These are phyloP conservation scores for Erpornis zantholeuca DNA, from an alignment of 2,113 vertebrate species.

Conservation along the genomic window DNA sequence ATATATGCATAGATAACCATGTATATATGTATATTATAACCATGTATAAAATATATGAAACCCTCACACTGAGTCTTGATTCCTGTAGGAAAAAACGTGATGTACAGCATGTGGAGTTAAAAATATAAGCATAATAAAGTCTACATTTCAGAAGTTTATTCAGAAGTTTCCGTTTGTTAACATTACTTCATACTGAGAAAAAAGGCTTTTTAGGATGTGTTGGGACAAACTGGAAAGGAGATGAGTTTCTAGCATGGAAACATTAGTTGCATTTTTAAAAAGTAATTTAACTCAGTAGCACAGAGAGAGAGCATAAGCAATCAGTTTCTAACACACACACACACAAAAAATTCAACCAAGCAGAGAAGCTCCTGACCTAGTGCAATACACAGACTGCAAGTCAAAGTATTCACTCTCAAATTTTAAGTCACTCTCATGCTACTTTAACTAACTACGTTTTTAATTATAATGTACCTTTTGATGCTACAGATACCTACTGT, in stretches of 20 bases:
- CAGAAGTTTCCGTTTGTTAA: neutral
- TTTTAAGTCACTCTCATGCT: neutral
- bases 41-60: neutral
- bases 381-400: neutral
- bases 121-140: neutral
- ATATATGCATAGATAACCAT: no score
- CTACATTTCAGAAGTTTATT: neutral
- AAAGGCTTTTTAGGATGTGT: neutral
- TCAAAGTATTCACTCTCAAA: neutral
- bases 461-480: neutral
- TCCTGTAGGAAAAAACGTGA: neutral
- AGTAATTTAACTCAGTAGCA: neutral
- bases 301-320: neutral
- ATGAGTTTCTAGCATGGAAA: neutral
- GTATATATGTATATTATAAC: neutral
- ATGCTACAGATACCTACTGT: neutral
- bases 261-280: neutral
- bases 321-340: neutral
- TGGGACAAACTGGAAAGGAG: neutral
- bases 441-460: neutral
- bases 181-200: neutral
- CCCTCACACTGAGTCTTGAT: neutral
- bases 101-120: neutral
- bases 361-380: neutral
- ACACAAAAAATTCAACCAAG: neutral